phyloP scores from a whole-genome alignment of 2,797 vertebrate species.

The Neostethus bicornis region DNA sequence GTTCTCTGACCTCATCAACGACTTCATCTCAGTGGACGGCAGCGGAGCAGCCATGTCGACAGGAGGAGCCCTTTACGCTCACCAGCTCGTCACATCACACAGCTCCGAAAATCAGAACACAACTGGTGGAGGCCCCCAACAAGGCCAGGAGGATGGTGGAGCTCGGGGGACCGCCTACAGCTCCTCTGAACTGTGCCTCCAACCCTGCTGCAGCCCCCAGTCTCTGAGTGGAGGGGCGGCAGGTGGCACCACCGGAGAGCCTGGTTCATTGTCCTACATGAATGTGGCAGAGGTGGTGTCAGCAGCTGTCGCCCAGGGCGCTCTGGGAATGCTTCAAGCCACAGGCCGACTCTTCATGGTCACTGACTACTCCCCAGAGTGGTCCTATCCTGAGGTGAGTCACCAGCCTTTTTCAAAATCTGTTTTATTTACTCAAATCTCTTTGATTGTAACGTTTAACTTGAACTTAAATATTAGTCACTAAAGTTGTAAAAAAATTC shows the following conservation, averaged over 20 bases:
- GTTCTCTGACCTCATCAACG: conserved; percentile 99
- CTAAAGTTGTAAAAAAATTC: no score
- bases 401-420: background rate
- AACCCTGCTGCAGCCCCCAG: conserved; percentile 95
- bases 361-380: conserved; percentile 99
- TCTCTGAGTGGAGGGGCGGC: conserved; percentile 78
- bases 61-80: conserved; percentile 88
- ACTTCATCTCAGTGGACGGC: conserved; percentile 97
- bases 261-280: conserved; percentile 93
- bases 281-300: conserved; percentile 97
- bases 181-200: conserved; percentile 93
- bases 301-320: conserved; percentile 89
- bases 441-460: no score
- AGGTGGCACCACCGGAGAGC: conserved; percentile 84
- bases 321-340: conserved; percentile 95
- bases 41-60: conserved; percentile 84
- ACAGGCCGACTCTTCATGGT: conserved; percentile 97
- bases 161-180: conserved; percentile 84
- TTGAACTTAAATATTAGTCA: no score
- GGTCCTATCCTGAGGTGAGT: conserved; percentile 98
- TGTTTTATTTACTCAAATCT: background rate
- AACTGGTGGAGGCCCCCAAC: conserved; percentile 80
- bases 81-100: conserved; percentile 88
- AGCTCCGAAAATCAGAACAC: conserved; percentile 72
- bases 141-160: conserved; percentile 90